Percentiles rank a stretch among this genome's conserved stretches.
Conservation (phyloP, 2,113 vertebrate genomes). For the Ginglymostoma cirratum region DNA sequence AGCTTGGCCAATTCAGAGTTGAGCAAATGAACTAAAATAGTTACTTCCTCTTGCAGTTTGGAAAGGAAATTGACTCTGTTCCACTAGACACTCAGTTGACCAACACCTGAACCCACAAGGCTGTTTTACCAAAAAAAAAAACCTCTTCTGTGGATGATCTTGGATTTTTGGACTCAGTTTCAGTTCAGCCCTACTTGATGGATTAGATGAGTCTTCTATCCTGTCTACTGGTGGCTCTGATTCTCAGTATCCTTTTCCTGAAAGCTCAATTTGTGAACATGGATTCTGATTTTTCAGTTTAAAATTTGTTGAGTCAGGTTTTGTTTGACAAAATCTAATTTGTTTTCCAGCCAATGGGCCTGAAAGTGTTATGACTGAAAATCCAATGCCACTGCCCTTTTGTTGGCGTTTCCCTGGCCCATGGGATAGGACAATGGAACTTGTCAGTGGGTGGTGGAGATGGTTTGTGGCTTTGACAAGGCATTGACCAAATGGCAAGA, state of each 20-base stretch:
- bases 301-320: background rate
- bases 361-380: background rate
- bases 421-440: background rate
- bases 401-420: background rate
- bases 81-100: background rate
- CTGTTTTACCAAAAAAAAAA: background rate
- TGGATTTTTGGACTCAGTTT: background rate
- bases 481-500: background rate
- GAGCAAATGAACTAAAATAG: background rate
- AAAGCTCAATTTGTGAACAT: background rate
- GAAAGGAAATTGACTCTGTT: background rate
- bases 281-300: background rate
- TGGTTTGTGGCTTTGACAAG: background rate
- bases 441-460: background rate
- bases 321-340: background rate
- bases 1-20: background rate
- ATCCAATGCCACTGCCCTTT: background rate
- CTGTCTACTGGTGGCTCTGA: background rate
- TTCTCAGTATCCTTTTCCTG: background rate
- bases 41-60: background rate
- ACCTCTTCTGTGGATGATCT: background rate
- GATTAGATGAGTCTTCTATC: background rate
- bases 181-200: background rate
- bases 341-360: background rate
- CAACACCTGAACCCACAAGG: background rate